Conservation (phyloP, 2,113 vertebrate species). For the Hymenochirus boettgeri region DNA sequence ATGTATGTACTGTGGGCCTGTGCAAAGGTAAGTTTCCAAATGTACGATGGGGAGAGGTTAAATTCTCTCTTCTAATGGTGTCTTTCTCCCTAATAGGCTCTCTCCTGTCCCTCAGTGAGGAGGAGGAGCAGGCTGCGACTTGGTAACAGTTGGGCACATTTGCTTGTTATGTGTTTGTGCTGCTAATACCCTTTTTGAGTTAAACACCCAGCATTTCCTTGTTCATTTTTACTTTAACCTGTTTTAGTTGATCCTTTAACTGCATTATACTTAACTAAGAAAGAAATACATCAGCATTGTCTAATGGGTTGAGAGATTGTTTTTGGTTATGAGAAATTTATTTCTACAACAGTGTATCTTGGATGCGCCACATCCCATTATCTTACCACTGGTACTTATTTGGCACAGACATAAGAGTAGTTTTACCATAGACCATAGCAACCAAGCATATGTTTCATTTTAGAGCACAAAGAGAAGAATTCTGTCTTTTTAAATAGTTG, state of each 20-base stretch:
- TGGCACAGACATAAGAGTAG: no score
- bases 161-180: conserved; percentile 34
- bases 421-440: no score
- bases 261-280: not conserved
- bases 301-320: conserved; percentile 24
- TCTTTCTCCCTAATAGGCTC: conserved; percentile 47
- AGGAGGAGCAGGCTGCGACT: conserved; percentile 42
- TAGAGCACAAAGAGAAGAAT: no score
- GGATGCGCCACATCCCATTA: no score
- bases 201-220: not conserved
- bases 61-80: conserved; percentile 20
- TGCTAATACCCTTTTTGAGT: conserved; percentile 14
- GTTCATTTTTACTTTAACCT: not conserved
- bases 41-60: not conserved
- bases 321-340: not conserved
- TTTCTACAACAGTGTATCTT: no score
- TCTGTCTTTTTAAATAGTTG: no score
- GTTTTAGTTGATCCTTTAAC: no score
- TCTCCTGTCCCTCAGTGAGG: conserved; percentile 45
- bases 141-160: conserved; percentile 48
- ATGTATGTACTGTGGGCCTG: no score
- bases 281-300: not conserved
- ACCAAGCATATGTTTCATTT: no score
- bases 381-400: no score
- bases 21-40: conserved; percentile 7